A percentile compares a stretch with the other conserved stretches of the same genome.
Evolutionary conservation across 2,113 vertebrate species (phyloP).

Genomic region (Phrynocephalus versicolor): DNA sequence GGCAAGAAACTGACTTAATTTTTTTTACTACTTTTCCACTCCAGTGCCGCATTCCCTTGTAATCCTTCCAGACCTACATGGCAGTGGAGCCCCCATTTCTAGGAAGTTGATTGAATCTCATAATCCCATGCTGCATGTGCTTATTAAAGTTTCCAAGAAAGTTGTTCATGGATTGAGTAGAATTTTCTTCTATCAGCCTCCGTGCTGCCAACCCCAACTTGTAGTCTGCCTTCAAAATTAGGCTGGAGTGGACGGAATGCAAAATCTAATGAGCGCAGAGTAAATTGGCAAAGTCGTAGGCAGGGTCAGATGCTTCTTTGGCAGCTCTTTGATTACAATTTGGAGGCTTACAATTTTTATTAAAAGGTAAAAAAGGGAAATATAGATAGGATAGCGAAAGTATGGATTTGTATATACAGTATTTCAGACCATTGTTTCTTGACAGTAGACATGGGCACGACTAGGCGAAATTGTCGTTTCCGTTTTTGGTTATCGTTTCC

Average conservation of each 20-base stretch:
- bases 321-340: too few species aligned
- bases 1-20: slow-evolving; percentile 73
- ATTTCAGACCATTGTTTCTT: too few species aligned
- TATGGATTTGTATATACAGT: too few species aligned
- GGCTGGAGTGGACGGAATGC: neutral
- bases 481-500: too few species aligned
- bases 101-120: too few species aligned
- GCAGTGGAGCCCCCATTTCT: neutral
- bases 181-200: neutral
- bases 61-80: neutral
- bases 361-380: neutral
- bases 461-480: too few species aligned
- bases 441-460: too few species aligned
- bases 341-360: neutral
- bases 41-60: neutral
- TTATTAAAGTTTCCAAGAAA: too few species aligned
- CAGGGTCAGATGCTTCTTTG: neutral
- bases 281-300: neutral
- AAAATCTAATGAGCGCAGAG: neutral
- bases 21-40: neutral
- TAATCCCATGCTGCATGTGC: too few species aligned
- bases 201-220: neutral
- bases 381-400: too few species aligned
- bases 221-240: neutral
- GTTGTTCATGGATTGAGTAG: too few species aligned